Conservation (phyloP, 1,140 invertebrate genomes). For the Drosophila tsacasi region DNA sequence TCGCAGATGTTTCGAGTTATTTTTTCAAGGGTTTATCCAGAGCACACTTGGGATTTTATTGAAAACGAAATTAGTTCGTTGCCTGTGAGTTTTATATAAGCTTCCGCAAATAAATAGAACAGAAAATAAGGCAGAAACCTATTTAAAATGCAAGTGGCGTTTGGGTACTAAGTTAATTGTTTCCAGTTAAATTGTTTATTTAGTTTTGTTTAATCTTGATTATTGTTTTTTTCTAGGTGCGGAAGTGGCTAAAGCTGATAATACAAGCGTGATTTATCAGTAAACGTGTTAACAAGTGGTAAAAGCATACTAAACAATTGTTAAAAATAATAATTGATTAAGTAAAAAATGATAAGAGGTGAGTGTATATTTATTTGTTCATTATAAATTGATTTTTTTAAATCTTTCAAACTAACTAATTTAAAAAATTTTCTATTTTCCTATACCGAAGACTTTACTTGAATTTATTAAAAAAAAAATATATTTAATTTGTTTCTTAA, state of each 20-base stretch:
- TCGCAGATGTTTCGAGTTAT: constrained; percentile 31
- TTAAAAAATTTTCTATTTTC: no score
- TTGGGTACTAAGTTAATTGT: constrained; percentile 12
- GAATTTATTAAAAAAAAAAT: no score
- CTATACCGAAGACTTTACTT: no score
- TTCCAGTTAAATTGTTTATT: constrained; percentile 2
- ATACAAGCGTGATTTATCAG: constrained; percentile 11
- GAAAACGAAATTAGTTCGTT: constrained; percentile 16
- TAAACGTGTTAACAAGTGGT: not conserved
- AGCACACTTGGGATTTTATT: not conserved
- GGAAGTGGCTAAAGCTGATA: constrained; percentile 18
- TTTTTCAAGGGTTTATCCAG: constrained; percentile 10
- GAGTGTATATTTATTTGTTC: no score
- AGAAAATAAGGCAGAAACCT: not conserved
- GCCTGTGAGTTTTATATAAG: constrained; percentile 16
- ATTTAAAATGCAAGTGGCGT: constrained; percentile 20
- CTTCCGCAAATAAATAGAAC: constrained; percentile 36
- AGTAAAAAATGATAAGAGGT: not conserved
- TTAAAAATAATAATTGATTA: not conserved
- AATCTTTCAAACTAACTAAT: no score
- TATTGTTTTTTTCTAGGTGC: not conserved
- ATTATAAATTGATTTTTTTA: not conserved
- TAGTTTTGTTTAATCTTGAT: not conserved
- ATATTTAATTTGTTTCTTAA: no score
- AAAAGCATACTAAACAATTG: not conserved